Conservation (phyloP, 35 echinoderm and acorn worm species). For the Chiridota heheva region DNA sequence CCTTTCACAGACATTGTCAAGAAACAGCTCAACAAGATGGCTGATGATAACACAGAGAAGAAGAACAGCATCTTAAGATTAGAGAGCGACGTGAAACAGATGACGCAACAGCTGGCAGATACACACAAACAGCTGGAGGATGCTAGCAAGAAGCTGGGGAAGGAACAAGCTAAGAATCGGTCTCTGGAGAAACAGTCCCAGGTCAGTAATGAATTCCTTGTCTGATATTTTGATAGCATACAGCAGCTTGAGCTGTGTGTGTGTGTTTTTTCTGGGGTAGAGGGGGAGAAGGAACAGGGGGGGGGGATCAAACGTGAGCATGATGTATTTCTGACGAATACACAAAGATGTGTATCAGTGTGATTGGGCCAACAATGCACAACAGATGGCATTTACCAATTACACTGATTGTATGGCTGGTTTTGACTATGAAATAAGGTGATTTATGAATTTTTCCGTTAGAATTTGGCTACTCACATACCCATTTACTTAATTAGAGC, state of each 20-base stretch:
- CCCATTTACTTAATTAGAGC: too few species aligned
- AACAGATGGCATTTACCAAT: too few species aligned
- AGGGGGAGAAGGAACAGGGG: too few species aligned
- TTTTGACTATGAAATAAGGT: too few species aligned
- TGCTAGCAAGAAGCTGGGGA: constrained; percentile 68
- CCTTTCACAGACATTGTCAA: constrained; percentile 51
- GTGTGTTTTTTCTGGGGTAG: not conserved
- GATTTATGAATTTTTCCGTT: too few species aligned
- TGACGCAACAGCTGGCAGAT: constrained; percentile 61
- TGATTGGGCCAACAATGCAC: too few species aligned
- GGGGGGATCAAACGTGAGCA: too few species aligned
- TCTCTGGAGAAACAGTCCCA: constrained; percentile 93
- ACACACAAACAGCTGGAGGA: constrained; percentile 63
- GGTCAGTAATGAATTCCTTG: constrained; percentile 28
- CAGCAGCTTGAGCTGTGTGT: not conserved
- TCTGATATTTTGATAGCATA: not conserved
- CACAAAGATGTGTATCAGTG: too few species aligned
- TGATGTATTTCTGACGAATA: too few species aligned
- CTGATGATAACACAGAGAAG: constrained; percentile 55
- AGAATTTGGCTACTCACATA: too few species aligned
- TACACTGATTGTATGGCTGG: too few species aligned
- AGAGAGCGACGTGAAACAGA: constrained; percentile 65
- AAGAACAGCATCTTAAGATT: constrained; percentile 54
- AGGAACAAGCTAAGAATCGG: constrained; percentile 94
- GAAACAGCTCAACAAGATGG: constrained; percentile 38